Evolutionary conservation across 2,888 invertebrate genomes (phyloP).

Genomic region (Acanthosepion pharaonis): DNA sequence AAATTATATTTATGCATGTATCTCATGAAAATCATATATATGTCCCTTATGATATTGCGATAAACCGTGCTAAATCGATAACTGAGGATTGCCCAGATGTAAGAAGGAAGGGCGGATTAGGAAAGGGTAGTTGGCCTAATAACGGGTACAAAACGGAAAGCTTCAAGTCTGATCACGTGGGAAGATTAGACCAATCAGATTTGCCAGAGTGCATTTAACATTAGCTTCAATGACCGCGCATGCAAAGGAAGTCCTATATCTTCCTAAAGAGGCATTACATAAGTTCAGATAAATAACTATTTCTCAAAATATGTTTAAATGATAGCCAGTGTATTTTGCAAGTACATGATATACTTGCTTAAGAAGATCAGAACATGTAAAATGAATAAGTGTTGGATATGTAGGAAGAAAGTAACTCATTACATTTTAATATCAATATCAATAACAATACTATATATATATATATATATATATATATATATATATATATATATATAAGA

Average conservation of each 20-base stretch:
- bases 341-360: not conserved
- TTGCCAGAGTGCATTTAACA: not conserved
- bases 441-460: too few species aligned
- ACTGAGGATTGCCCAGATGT: not conserved
- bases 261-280: not conserved
- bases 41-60: not conserved
- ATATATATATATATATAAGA: too few species aligned
- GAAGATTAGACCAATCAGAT: constrained; percentile 11
- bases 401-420: too few species aligned
- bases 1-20: too few species aligned
- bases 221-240: not conserved
- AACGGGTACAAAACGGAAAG: not conserved
- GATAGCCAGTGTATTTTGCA: not conserved
- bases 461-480: too few species aligned
- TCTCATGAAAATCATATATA: not conserved
- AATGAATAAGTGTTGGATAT: too few species aligned
- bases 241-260: not conserved
- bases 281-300: not conserved
- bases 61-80: constrained; percentile 20
- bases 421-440: too few species aligned
- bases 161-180: not conserved
- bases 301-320: not conserved
- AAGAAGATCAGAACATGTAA: too few species aligned
- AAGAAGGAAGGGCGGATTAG: not conserved
- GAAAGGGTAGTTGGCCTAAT: not conserved